phyloP scores from a whole-genome alignment of 2,888 invertebrate genomes.

The Netelia virgata region DNA sequence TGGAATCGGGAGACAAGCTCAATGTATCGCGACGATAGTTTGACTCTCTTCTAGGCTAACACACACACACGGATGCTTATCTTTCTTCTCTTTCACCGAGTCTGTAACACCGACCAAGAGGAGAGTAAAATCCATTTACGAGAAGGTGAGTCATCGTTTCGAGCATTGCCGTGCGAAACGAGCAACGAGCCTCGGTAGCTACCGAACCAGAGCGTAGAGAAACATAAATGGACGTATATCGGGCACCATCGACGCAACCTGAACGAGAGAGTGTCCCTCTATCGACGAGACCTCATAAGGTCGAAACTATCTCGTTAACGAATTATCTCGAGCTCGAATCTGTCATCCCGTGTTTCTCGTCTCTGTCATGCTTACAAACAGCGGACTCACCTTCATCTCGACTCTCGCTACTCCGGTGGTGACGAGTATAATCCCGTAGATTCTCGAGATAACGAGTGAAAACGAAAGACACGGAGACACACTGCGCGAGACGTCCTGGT shows the following conservation, averaged over 20 bases:
- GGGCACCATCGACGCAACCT: neutral
- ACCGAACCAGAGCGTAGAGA: constrained; percentile 34
- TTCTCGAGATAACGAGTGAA: constrained; percentile 24
- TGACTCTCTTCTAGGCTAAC: constrained; percentile 33
- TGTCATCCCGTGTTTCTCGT: constrained; percentile 57
- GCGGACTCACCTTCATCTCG: constrained; percentile 25
- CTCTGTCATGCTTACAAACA: constrained; percentile 3
- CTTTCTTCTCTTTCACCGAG: constrained; percentile 35
- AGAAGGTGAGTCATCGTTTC: constrained; percentile 57
- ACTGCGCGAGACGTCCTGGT: neutral
- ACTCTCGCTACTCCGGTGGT: neutral
- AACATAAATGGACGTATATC: neutral
- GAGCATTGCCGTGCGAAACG: constrained; percentile 38
- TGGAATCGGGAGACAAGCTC: constrained; percentile 58
- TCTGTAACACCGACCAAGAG: constrained; percentile 12
- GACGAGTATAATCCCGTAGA: neutral
- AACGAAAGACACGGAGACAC: neutral
- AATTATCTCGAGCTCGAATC: constrained; percentile 64
- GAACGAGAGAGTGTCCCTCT: constrained; percentile 4
- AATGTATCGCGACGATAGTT: constrained; percentile 31
- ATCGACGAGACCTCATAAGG: constrained; percentile 37
- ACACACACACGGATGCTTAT: constrained; percentile 16
- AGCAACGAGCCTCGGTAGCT: constrained; percentile 7
- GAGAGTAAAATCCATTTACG: constrained; percentile 53
- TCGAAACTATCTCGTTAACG: constrained; percentile 68